phyloP scores from a whole-genome alignment of 2,113 vertebrate species.

The Pterocles gutturalis region DNA sequence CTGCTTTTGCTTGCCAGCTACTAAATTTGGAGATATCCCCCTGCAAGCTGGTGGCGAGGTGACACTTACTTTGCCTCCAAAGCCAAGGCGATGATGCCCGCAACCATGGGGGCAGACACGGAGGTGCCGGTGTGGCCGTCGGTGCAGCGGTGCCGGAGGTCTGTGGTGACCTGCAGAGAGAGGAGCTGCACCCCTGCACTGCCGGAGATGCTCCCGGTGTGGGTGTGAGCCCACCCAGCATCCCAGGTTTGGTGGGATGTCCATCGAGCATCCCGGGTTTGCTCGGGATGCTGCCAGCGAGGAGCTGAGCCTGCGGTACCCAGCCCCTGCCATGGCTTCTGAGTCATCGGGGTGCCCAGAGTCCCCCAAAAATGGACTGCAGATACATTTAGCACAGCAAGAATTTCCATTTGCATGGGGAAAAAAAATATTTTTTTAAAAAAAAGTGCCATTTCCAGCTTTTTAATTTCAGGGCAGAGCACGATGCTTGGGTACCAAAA shows the following conservation, averaged over 20 bases:
- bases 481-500: neutral
- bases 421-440: too few relatives aligned
- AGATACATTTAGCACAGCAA: neutral
- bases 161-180: constrained; percentile 78
- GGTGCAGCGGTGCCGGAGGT: constrained; percentile 81
- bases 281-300: neutral
- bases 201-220: rapidly evolving
- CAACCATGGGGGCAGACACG: constrained; percentile 83
- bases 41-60: rapidly evolving
- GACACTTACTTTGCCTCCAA: constrained; percentile 84
- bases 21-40: neutral
- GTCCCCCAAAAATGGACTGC: neutral
- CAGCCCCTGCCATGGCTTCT: rapidly evolving
- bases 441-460: neutral
- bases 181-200: neutral
- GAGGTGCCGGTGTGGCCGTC: constrained; percentile 84
- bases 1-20: neutral
- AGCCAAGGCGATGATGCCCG: constrained; percentile 82
- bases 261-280: neutral
- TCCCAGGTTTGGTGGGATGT: neutral
- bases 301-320: neutral
- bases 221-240: neutral
- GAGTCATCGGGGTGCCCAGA: rapidly evolving
- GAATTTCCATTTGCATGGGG: neutral
- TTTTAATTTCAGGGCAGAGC: neutral